These are phyloP conservation scores for Varroa destructor DNA, from an alignment of 1,140 invertebrate species.

Conservation along the genomic window DNA sequence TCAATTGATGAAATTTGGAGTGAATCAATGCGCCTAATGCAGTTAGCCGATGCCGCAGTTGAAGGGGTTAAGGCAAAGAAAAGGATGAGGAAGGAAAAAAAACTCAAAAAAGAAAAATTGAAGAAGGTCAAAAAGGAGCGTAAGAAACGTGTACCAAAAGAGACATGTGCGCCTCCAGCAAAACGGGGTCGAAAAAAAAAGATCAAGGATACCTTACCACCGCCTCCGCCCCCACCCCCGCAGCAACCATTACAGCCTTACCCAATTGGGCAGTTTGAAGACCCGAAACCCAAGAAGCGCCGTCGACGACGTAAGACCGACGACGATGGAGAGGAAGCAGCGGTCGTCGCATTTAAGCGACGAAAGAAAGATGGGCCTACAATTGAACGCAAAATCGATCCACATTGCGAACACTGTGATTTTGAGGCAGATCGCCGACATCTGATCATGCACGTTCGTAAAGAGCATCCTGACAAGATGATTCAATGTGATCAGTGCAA, in stretches of 20 bases:
- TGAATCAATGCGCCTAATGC: constrained; percentile 18
- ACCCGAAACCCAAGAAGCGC: constrained; percentile 6
- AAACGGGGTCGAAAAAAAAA: too few species aligned
- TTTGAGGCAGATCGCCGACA: constrained; percentile 23
- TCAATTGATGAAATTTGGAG: constrained; percentile 21
- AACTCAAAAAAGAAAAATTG: too few species aligned
- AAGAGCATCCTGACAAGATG: constrained; percentile 26
- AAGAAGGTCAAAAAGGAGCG: too few species aligned
- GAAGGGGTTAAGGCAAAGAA: constrained; percentile 6
- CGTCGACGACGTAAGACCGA: constrained; percentile 3
- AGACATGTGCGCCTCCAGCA: too few species aligned
- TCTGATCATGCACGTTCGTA: constrained; percentile 21
- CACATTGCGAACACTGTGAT: constrained; percentile 22
- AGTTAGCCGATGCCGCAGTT: constrained; percentile 9
- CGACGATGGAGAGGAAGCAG: constrained; percentile 9
- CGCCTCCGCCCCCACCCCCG: too few species aligned
- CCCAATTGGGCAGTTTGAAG: background rate
- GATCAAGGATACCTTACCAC: too few species aligned
- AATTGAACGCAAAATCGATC: constrained; percentile 22
- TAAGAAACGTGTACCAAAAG: too few species aligned
- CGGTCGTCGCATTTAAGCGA: background rate
- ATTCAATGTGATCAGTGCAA: constrained; percentile 24
- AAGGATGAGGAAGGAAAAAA: constrained; percentile 1
- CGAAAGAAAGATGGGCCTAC: constrained; percentile 23
- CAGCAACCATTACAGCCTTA: too few species aligned